Base-by-base conservation (phyloP, 2,888 invertebrate species). In the Tuta absoluta region DNA sequence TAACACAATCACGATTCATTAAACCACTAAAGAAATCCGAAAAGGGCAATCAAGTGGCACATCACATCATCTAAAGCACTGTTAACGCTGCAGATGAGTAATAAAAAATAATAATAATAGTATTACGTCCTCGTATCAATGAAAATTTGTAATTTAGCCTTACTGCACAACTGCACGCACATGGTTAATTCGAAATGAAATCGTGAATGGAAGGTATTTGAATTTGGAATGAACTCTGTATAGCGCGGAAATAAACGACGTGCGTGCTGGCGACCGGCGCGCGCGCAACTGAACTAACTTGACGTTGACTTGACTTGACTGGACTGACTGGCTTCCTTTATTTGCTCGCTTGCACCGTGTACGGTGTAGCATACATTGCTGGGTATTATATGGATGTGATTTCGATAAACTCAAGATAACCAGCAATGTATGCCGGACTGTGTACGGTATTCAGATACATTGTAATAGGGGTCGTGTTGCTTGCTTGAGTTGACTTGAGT, bases 1-100 rank as follows among this genome's bases (percentile, higher is more conserved):
- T 75, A 75, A 80, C 80, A 87, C 87, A 90, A 90, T 87, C 84
- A 86, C 75, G 89, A 81, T 89, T 89, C 89, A 87, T 90, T 90
- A 87, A 84, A 82, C 81, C 77, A 72, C 77, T 75, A 77, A 86
- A 80, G 78, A 82, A 82, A 79, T 75, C 73, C 69, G 64, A 71
- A 74, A 68, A 71, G 72, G 70, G 76, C 77, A 19, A 63, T 56
- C 28, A 19, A 45, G 33, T 33, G 33, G 45, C 45, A 45, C 45
- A 45, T 45, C n/a, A 45, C 45, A n/a, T 45, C 17, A 17, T 49
- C 11, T 8, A 49, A 11, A 19, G 23, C 51, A 53, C 51, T 11
- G 23, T 23, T 14, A 23, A 14, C 24, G 23, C 51, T 21, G 23
- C 51, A 19, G 45, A n/a, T 45, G 45, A 4, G 33, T 33, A 33